Conservation (phyloP, 2,797 vertebrate genomes). For the Hypotaenidia okinawae region DNA sequence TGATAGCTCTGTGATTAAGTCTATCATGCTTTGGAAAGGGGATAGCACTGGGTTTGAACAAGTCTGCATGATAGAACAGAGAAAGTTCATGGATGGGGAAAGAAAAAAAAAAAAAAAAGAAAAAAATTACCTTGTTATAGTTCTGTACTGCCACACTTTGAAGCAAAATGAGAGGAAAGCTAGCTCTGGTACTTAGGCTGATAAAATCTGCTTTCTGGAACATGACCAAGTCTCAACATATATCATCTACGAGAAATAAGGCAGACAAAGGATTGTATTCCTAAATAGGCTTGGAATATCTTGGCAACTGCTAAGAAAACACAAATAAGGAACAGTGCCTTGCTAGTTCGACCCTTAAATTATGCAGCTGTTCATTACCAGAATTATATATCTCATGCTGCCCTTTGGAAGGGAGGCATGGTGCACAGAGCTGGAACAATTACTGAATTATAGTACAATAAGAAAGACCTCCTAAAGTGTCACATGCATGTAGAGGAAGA, state of each 20-base stretch:
- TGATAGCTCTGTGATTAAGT: constrained; percentile 77
- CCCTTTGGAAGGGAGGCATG: constrained; percentile 78
- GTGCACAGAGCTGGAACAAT: constrained; percentile 79
- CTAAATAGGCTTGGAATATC: constrained; percentile 71
- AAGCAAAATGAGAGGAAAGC: constrained; percentile 76
- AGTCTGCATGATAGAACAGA: constrained; percentile 64
- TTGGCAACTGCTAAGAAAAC: constrained; percentile 75
- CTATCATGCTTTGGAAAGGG: constrained; percentile 69
- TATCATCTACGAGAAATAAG: constrained; percentile 71
- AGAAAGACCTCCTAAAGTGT: constrained; percentile 79
- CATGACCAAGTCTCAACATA: constrained; percentile 67
- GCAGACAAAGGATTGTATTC: constrained; percentile 68
- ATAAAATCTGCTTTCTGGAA: constrained; percentile 79
- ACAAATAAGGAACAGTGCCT: constrained; percentile 70
- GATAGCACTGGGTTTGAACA: constrained; percentile 61
- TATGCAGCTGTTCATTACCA: constrained; percentile 81
- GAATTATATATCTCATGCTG: constrained; percentile 78
- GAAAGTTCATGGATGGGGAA: constrained; percentile 59
- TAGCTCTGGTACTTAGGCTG: constrained; percentile 70
- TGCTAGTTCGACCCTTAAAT: constrained; percentile 75
- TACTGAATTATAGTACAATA: constrained; percentile 80
- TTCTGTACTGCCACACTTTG: constrained; percentile 73
- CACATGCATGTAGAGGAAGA: constrained; percentile 76
- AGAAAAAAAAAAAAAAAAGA: not conserved
- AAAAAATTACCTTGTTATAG: constrained; percentile 73